Conservation (phyloP, 2,797 vertebrate species). For the Chrosomus eos region DNA sequence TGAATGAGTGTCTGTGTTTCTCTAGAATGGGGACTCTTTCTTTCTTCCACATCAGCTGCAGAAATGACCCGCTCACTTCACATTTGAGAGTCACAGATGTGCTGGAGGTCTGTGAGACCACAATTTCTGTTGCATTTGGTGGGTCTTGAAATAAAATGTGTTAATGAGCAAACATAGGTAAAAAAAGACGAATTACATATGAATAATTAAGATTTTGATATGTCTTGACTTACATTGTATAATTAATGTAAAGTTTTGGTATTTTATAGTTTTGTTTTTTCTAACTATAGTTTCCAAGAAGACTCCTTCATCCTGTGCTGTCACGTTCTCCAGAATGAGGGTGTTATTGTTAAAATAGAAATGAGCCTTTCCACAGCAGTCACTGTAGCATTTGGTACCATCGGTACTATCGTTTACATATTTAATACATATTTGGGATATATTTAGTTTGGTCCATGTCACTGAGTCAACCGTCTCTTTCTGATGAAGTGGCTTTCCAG, state of each 20-base stretch:
- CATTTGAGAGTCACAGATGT: conserved; percentile 50
- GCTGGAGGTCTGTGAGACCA: neutral
- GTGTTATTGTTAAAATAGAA: conserved; percentile 53
- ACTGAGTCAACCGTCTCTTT: neutral
- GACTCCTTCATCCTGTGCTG: conserved; percentile 47
- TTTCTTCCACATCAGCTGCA: conserved; percentile 52
- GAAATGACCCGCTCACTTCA: conserved; percentile 26
- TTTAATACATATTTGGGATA: neutral
- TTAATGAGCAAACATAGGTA: neutral
- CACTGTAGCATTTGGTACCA: accelerated
- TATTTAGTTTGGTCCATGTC: conserved; percentile 41
- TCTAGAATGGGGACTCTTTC: conserved; percentile 32
- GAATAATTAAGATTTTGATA: neutral
- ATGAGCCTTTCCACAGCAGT: neutral
- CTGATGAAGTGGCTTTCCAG: neutral
- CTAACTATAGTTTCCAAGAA: conserved; percentile 22
- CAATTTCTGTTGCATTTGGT: conserved; percentile 10
- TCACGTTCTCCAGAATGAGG: conserved; percentile 52
- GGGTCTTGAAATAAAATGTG: conserved; percentile 17
- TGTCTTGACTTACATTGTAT: conserved; percentile 57
- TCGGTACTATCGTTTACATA: accelerated
- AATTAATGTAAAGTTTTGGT: conserved; percentile 3
- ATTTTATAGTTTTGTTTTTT: accelerated
- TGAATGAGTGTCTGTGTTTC: conserved; percentile 45
- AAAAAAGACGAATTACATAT: neutral